A percentile compares a stretch with the other conserved stretches of the same genome.
Conservation (phyloP, 2,113 vertebrate species). For the Saguinus midas region DNA sequence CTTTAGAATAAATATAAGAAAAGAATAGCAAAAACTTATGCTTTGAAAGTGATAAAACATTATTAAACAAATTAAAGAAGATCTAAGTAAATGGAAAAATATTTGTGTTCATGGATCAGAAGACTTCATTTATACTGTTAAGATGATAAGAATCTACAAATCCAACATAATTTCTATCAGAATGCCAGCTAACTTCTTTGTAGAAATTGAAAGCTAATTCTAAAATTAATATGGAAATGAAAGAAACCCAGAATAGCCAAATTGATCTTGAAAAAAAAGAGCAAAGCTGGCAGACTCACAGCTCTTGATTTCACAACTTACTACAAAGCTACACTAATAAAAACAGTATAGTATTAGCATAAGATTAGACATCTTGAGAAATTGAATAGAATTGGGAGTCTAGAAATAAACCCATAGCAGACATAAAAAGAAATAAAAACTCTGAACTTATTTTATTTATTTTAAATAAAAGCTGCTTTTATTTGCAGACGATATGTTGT, state of each 20-base stretch:
- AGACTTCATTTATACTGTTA: not conserved
- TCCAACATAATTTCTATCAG: not conserved
- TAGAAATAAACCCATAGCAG: not conserved
- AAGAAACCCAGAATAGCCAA: not conserved
- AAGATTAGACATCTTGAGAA: not conserved
- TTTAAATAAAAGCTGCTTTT: not conserved
- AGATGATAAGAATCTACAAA: not conserved
- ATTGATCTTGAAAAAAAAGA: not conserved
- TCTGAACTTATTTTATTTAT: not conserved
- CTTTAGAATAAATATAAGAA: not conserved
- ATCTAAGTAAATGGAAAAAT: not conserved
- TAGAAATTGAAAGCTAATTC: not conserved
- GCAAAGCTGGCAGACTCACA: not conserved
- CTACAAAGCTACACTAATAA: not conserved
- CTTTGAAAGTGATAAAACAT: not conserved
- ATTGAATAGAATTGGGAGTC: not conserved
- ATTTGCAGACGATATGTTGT: not conserved
- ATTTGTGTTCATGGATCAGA: not conserved
- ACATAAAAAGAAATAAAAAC: not conserved
- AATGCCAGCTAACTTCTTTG: not conserved
- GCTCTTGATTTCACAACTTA: not conserved
- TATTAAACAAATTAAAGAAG: conserved; percentile 2
- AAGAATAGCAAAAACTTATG: not conserved
- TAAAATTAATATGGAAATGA: not conserved
- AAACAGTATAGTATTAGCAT: not conserved